Evolutionary conservation across 2,113 vertebrate species (phyloP).

Genomic region (Ptilorrhoa leucosticta): DNA sequence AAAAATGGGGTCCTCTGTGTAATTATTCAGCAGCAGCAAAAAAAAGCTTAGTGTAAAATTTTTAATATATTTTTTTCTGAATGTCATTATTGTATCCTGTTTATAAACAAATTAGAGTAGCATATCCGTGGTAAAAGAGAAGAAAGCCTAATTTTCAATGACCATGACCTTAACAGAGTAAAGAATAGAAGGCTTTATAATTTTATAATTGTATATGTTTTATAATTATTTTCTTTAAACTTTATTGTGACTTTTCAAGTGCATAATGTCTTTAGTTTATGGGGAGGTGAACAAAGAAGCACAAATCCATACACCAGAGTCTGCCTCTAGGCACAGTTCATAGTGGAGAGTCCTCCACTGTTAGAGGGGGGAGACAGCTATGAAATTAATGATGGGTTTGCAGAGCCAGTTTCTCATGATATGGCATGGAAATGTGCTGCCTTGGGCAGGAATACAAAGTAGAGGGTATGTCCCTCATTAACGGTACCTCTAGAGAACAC

Average conservation of each 20-base stretch:
- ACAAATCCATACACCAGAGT: neutral
- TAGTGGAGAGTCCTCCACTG: neutral
- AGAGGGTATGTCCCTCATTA: neutral
- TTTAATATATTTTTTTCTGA: neutral
- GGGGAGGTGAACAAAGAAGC: neutral
- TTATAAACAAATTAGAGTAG: neutral
- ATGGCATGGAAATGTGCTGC: slow-evolving; percentile 24
- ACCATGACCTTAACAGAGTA: neutral
- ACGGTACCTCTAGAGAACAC: neutral
- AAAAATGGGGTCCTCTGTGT: neutral
- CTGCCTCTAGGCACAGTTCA: neutral
- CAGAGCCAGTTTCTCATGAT: neutral
- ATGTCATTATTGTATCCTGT: neutral
- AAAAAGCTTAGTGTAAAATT: neutral
- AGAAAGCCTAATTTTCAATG: neutral
- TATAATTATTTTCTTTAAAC: neutral
- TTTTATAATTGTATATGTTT: neutral
- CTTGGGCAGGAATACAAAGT: slow-evolving; percentile 30
- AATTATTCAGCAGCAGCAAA: neutral
- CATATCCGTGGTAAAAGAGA: neutral
- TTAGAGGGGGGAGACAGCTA: neutral
- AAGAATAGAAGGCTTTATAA: neutral
- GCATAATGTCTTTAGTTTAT: neutral
- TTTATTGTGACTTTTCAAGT: neutral
- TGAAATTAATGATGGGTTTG: neutral